These are phyloP conservation scores for Brachionus rubens DNA, from an alignment of 1,140 invertebrate genomes.

Conservation along the genomic window DNA sequence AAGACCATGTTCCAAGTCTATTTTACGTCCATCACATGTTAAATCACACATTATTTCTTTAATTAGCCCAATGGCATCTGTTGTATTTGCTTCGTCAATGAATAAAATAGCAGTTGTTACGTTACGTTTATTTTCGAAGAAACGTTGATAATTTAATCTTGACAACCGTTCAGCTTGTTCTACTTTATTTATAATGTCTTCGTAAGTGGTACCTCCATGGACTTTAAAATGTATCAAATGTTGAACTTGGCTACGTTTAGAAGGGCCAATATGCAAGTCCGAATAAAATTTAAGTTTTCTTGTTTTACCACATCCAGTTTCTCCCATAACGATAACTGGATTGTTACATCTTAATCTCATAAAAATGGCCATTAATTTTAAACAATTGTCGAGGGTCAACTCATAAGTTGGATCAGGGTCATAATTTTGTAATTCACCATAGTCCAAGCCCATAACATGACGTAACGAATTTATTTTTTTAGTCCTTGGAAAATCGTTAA, in stretches of 20 bases:
- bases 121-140: conserved; percentile 19
- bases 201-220: conserved; percentile 54
- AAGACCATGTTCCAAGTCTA: conserved; percentile 49
- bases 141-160: neutral
- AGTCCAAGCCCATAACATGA: neutral
- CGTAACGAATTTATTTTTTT: conserved; percentile 34
- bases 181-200: conserved; percentile 53
- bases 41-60: conserved; percentile 56
- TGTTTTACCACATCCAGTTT: conserved; percentile 58
- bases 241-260: neutral
- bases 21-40: conserved; percentile 50
- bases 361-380: conserved; percentile 57
- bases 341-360: conserved; percentile 54
- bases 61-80: conserved; percentile 55
- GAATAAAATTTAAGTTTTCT: conserved; percentile 19
- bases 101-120: conserved; percentile 54
- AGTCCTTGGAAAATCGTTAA: neutral
- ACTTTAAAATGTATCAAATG: conserved; percentile 50
- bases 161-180: conserved; percentile 49
- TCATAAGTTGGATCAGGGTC: conserved; percentile 50
- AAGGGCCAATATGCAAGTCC: conserved; percentile 12
- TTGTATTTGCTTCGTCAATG: conserved; percentile 60
- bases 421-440: neutral
- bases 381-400: conserved; percentile 55
- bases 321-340: conserved; percentile 58